Percentiles rank a stretch among this genome's conserved stretches.
Conservation (phyloP, 2,888 invertebrate genomes). For the Luperina testacea region DNA sequence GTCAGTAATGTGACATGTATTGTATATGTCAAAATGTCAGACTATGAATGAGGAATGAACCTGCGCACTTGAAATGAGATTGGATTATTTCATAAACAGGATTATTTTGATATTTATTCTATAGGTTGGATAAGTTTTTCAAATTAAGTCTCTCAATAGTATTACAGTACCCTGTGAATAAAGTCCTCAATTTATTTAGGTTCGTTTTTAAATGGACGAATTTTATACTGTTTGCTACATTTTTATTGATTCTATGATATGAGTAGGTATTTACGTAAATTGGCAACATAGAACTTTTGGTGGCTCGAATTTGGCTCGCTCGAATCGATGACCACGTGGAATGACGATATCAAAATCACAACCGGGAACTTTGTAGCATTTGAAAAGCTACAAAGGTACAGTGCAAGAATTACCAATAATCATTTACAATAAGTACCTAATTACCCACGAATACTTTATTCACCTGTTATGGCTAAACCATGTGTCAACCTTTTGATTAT, state of each 20-base stretch:
- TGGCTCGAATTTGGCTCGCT: neutral
- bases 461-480: neutral
- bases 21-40: neutral
- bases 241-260: conserved; percentile 5
- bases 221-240: neutral
- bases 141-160: neutral
- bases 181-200: too few species aligned
- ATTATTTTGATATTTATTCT: neutral
- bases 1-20: neutral
- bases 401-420: neutral
- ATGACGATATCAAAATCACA: conserved; percentile 18
- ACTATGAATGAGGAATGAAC: neutral
- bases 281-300: neutral
- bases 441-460: neutral
- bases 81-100: too few species aligned
- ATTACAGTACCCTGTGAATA: neutral
- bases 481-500: neutral
- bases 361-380: neutral
- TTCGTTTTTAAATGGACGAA: neutral
- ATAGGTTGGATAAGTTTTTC: neutral
- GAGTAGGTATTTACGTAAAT: neutral
- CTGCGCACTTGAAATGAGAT: neutral
- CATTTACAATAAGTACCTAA: neutral
- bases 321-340: conserved; percentile 18
- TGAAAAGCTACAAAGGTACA: neutral